Base-by-base conservation (phyloP, 1,140 invertebrate species). In the Drosophila azteca region DNA sequence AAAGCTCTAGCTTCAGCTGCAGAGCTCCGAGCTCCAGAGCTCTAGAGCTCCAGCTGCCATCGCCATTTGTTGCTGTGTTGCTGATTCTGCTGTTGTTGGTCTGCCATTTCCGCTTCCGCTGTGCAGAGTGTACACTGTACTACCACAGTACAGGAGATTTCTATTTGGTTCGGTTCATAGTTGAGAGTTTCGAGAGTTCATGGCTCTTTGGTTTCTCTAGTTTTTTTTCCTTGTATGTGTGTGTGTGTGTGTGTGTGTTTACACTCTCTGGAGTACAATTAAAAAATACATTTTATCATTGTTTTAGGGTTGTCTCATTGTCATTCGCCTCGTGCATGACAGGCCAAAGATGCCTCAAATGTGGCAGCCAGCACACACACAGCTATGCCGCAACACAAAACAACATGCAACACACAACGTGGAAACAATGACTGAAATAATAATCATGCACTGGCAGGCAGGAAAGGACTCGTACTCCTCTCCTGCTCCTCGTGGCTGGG, bases 211-310 rank as follows among this genome's bases (percentile, higher is more conserved):
- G 57, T 61, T 31, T 50, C 41, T 53, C 54, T 29, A 65, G 55
- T 52, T 55, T 45, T 20, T 9, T 8, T 31, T n/a, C n/a, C 31
- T 31, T 9, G 31, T 31, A 31, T 9, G 31, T 3, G 11, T 60
- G 15, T 44, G 17, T 43, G 44, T 41, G 48, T 22, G 24, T 70
- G 20, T 39, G 45, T 43, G 15, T 51, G 57, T 24, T 74, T 64
- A 44, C 53, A 44, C 53, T 20, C 31, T 51, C 31, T 45, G 46
- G 83, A 87, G 83, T 69, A 87, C 83, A 87, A 87, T 87, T 87
- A 87, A 87, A 87, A 87, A 87, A 87, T 85, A 85, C 66, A 85
- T 85, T 82, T 85, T 70, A 71, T 82, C 48, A 85, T 85, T 85
- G 82, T 85, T 87, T 62, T 71, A 39, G 49, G 68, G 81, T 85